Evolutionary conservation across 1,140 invertebrate species (phyloP).

Genomic region (Neelides sp.): DNA sequence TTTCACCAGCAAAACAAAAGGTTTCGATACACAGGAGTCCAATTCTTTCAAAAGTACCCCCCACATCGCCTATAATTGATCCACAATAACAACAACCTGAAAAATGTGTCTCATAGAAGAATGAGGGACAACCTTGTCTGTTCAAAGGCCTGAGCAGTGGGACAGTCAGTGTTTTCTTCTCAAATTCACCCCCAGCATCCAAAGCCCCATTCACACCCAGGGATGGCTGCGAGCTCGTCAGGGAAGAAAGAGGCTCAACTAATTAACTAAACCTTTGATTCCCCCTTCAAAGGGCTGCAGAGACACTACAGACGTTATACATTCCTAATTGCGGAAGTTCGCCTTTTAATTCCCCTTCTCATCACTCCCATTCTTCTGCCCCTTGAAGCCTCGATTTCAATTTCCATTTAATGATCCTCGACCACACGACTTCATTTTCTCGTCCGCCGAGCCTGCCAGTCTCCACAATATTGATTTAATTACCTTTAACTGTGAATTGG

Average conservation of each 20-base stretch:
- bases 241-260: too few species aligned
- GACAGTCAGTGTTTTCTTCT: background rate
- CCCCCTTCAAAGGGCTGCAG: too few species aligned
- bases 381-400: too few species aligned
- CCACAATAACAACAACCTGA: slow-evolving; percentile 8
- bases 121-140: background rate
- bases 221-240: too few species aligned
- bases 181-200: background rate
- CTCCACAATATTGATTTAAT: too few species aligned
- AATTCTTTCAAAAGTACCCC: slow-evolving; percentile 18
- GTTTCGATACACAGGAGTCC: slow-evolving; percentile 19
- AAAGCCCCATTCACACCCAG: too few species aligned
- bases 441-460: too few species aligned
- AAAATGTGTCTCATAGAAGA: slow-evolving; percentile 14
- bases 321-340: slow-evolving; percentile 12
- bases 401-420: too few species aligned
- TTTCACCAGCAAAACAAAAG: slow-evolving; percentile 27
- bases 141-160: background rate
- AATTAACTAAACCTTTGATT: too few species aligned
- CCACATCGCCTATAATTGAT: slow-evolving; percentile 15
- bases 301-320: slow-evolving; percentile 6
- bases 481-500: too few species aligned
- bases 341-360: slow-evolving; percentile 11
- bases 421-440: too few species aligned
- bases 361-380: slow-evolving; percentile 5